Conservation (phyloP, 2,797 vertebrate species). For the Peromyscus eremicus region DNA sequence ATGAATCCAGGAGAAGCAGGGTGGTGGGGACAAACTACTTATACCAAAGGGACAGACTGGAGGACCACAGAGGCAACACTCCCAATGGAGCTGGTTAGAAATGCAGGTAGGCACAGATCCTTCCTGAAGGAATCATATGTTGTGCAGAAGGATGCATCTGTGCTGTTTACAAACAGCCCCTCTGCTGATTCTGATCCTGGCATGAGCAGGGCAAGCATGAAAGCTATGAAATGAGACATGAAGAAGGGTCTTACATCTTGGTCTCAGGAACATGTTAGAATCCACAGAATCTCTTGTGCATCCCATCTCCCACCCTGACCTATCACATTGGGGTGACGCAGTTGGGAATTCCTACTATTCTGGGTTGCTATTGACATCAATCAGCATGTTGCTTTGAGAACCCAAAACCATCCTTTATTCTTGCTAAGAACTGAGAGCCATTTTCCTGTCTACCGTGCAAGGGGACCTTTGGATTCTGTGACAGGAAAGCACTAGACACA, state of each 20-base stretch:
- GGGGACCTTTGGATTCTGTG: neutral
- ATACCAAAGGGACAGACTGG: neutral
- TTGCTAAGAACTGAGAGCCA: neutral
- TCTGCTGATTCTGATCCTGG: neutral
- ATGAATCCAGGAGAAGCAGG: neutral
- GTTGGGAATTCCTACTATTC: neutral
- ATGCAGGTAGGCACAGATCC: neutral
- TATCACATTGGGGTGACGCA: neutral
- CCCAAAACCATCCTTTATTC: neutral
- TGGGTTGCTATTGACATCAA: neutral
- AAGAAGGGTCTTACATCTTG: neutral
- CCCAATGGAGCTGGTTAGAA: neutral
- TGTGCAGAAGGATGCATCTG: neutral
- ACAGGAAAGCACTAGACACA: neutral
- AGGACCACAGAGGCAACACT: neutral
- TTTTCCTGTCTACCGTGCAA: fast-evolving
- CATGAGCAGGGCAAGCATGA: fast-evolving
- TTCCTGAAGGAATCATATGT: neutral
- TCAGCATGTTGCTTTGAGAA: neutral
- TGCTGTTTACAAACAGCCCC: neutral
- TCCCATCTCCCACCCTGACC: neutral
- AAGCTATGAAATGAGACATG: neutral
- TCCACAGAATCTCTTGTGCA: neutral
- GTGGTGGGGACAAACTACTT: neutral
- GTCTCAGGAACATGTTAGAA: neutral